Base-by-base conservation (phyloP, 2,113 vertebrate genomes). In the Peromyscus californicus region DNA sequence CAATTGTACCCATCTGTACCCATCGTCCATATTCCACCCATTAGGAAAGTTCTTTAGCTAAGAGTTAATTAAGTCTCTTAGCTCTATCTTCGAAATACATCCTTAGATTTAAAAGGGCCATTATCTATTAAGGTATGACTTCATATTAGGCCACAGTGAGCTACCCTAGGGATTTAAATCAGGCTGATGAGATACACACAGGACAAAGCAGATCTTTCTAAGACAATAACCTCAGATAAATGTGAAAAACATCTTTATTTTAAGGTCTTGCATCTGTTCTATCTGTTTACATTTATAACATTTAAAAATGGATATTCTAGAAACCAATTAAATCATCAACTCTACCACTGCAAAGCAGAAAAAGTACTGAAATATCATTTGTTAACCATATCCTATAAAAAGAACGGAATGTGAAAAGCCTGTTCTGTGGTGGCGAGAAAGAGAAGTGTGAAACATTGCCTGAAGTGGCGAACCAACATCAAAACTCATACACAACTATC, bases 261-360 rank as follows among this genome's bases (percentile, higher is more conserved):
- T 94, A 90, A 61, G 45, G 61, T 65, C 69, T 78, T 84, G 74
- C 54, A 76, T 80, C 16, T 80, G 67, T 84, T 92, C 92, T 96
- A 63, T 95, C 42, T 88, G 13, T 95, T n/a, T 94, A 90, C n/a
- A 92, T 84, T 70, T 83, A 91, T 70, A 92, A 59, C 70, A 87
- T 82, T 87, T 67, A 95, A 92, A 67, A 83, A 90, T 36, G 79
- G 61, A 21, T 39, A 91, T 94, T 82, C 57, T 93, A 70, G 69
- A 94, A 89, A 82, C 17, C 78, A 92, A 29, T 89, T 42, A 92
- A 93, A 21, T 90, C 59, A 93, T 87, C 93, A 97, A 76, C 74
- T 61, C 21, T 83, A 39, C 74, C 24, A 84, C 76, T 76, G 57
- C 21, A 87, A 70, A 51, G 24, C 48, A 90, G 79, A 45, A 91